Evolutionary conservation across 2,888 invertebrate species (phyloP), one percentile per base, ranked within the genome.

Genomic region (Polydrusus pterygomalis): DNA sequence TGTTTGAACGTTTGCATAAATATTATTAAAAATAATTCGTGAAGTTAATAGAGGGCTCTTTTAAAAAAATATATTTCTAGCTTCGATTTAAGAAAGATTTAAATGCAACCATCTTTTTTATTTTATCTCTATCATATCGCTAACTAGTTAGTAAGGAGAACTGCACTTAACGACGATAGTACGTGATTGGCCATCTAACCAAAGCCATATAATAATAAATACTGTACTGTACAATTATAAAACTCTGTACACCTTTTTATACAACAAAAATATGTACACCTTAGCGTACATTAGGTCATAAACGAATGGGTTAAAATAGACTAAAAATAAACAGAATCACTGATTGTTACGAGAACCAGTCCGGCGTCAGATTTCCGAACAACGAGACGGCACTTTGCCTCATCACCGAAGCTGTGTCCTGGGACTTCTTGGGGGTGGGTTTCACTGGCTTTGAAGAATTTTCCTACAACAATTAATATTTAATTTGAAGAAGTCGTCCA

Each of bases 291-390:
- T 11, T 68, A 64, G 69, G 76, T 71, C 77, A 78, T 76, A 77
- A 73, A 54, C 17, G 25, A 10, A 5, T 51, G 2, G 20, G 51
- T 51, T 51, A 69, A 70, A 64, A 64, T 10, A 68, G 65, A 45
- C 25, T 10, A 34, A 67, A 11, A 30, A 51, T n/a, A 54, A 71
- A 72, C 43, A 43, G 13, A 65, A 54, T 64, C n/a, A 30, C 13
- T 38, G 60, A 75, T 71, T 81, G 83, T 84, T 87, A 87, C 80
- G 87, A 88, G 84, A 95, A 95, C 95, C 95, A 95, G 86, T 95
- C 95, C 10, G 93, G 93, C 8, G 95, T 93, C 92, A 95, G 93
- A 2, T 93, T 93, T 69, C 93, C 95, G 86, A 95, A 95, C 87
- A 95, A 92, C 0, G 95, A 93, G 0, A 94, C 93, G 0, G 95